phyloP scores from a whole-genome alignment of 2,888 invertebrate species.

The Campoplex nolae region DNA sequence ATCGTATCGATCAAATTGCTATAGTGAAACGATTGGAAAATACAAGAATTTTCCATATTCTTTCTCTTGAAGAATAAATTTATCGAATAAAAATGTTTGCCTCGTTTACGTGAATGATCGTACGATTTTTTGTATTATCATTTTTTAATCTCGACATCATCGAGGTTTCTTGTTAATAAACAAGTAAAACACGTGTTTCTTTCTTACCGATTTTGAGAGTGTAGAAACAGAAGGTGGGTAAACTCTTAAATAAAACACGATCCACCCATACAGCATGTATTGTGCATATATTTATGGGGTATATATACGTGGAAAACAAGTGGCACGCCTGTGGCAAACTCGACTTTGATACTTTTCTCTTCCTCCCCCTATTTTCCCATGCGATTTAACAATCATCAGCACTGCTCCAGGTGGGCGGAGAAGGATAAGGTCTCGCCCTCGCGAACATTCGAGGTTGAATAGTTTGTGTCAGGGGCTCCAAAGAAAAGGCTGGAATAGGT shows the following conservation, averaged over 20 bases:
- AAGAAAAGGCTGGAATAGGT: not conserved
- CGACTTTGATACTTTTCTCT: conserved; percentile 77
- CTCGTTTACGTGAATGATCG: not conserved
- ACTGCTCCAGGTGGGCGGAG: conserved; percentile 35
- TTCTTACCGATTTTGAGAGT: not conserved
- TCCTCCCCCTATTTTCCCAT: conserved; percentile 31
- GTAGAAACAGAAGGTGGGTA: not conserved
- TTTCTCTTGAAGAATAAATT: not conserved
- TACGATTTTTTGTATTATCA: not conserved
- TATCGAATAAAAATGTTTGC: not conserved
- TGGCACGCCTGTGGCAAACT: conserved; percentile 74
- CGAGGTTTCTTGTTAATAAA: conserved; percentile 28
- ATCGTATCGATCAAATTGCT: not conserved
- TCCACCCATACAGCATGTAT: conserved; percentile 27
- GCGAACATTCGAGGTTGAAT: conserved; percentile 21
- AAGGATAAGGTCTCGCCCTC: conserved; percentile 27
- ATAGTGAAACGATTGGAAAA: not conserved
- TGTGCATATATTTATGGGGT: conserved; percentile 24
- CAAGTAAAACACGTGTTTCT: conserved; percentile 38
- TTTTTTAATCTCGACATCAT: not conserved
- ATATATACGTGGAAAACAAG: conserved; percentile 37
- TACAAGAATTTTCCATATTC: not conserved
- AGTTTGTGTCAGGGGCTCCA: not conserved
- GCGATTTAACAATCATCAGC: conserved; percentile 73
- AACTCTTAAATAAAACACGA: conserved; percentile 66